These are phyloP conservation scores for Cepaea nemoralis DNA, from an alignment of 1,140 invertebrate species.

Conservation along the genomic window DNA sequence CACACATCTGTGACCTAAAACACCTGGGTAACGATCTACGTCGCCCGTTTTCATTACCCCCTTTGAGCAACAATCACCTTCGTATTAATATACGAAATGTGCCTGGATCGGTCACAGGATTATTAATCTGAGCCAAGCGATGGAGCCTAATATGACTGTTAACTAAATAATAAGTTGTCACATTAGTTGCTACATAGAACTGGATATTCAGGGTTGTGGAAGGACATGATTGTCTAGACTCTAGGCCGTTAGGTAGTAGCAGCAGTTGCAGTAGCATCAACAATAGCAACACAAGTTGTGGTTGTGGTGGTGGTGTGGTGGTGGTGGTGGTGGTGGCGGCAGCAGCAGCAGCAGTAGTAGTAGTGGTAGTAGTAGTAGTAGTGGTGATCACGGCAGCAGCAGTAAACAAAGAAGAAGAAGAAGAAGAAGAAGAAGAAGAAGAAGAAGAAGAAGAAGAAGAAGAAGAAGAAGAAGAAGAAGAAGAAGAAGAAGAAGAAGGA, in stretches of 20 bases:
- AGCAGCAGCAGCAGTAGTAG: background rate
- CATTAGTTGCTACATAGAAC: background rate
- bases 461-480: background rate
- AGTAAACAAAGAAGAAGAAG: background rate
- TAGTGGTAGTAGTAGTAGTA: conserved; percentile 20
- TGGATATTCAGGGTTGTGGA: background rate
- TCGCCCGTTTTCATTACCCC: no score
- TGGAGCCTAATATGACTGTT: background rate
- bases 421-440: conserved; percentile 3
- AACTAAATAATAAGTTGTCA: background rate
- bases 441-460: background rate
- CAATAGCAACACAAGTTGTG: background rate
- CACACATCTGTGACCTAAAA: no score
- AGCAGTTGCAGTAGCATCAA: no score
- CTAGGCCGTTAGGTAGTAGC: background rate
- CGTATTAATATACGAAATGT: no score
- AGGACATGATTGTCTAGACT: background rate
- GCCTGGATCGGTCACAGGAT: background rate
- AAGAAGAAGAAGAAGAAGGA: background rate
- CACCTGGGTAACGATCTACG: no score
- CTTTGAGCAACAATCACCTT: no score
- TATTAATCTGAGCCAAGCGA: background rate
- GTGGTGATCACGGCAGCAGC: conserved; percentile 11
- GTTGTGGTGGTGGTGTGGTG: background rate
- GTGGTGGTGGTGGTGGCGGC: background rate